These are phyloP conservation scores for Hydriomena furcata DNA, from an alignment of 2,888 invertebrate species.

Conservation along the genomic window DNA sequence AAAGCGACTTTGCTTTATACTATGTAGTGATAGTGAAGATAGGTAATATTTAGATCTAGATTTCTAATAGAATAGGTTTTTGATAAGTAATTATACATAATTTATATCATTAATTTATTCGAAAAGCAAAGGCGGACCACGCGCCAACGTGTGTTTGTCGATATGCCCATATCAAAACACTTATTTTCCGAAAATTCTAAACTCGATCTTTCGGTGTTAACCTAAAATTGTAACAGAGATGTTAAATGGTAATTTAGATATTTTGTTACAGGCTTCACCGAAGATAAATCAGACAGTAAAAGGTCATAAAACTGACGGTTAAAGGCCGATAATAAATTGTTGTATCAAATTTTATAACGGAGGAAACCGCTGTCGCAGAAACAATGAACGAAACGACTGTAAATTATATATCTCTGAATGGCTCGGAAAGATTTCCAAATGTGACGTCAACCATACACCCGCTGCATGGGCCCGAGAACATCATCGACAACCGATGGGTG, in stretches of 20 bases:
- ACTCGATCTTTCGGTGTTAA: slow-evolving; percentile 17
- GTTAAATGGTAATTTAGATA: slow-evolving; percentile 53
- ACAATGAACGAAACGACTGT: slow-evolving; percentile 64
- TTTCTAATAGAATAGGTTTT: no score
- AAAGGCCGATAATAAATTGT: slow-evolving; percentile 55
- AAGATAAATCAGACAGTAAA: slow-evolving; percentile 54
- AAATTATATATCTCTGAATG: slow-evolving; percentile 51
- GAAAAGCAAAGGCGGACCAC: no score
- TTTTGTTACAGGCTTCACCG: slow-evolving; percentile 70
- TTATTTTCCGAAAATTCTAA: background rate
- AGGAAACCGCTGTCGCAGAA: slow-evolving; percentile 43
- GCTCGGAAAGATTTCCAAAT: slow-evolving; percentile 52
- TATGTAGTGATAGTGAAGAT: no score
- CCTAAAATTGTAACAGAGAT: slow-evolving; percentile 38
- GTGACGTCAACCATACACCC: slow-evolving; percentile 47
- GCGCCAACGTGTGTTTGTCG: no score
- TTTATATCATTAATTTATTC: no score
- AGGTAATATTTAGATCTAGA: no score
- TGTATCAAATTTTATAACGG: slow-evolving; percentile 49
- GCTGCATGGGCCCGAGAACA: slow-evolving; percentile 63
- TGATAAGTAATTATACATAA: no score
- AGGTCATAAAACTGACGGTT: slow-evolving; percentile 61
- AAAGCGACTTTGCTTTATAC: no score
- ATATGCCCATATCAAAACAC: background rate
- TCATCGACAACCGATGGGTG: slow-evolving; percentile 86